Percentiles rank a stretch among this genome's conserved stretches.
phyloP scores from a whole-genome alignment of 1,140 invertebrate genomes.

The Mesaphorura yosii region DNA sequence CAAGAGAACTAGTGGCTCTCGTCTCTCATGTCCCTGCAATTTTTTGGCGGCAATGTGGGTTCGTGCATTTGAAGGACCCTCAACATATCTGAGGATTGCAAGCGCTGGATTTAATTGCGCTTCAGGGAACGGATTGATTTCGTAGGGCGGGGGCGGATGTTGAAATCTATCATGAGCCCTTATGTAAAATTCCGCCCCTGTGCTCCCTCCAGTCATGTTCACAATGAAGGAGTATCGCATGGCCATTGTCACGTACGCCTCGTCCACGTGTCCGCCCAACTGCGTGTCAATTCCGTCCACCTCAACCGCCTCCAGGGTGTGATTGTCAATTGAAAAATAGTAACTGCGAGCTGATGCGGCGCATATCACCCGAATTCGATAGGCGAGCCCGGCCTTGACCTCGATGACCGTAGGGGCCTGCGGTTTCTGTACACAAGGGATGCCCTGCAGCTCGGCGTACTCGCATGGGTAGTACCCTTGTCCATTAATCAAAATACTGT shows the following conservation, averaged over 20 bases:
- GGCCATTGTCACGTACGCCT: background rate
- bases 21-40: too few species aligned
- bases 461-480: conserved; percentile 12
- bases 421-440: background rate
- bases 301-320: conserved; percentile 12
- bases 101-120: too few species aligned
- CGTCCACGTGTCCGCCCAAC: background rate
- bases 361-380: conserved; percentile 17
- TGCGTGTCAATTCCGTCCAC: conserved; percentile 13
- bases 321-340: conserved; percentile 19
- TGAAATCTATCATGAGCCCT: too few species aligned
- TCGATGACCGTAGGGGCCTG: background rate
- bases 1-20: too few species aligned
- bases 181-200: background rate
- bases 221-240: conserved; percentile 14
- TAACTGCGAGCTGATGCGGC: background rate
- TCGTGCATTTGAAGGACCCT: too few species aligned
- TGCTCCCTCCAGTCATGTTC: background rate
- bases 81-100: too few species aligned
- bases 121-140: too few species aligned
- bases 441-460: background rate
- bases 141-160: too few species aligned
- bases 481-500: conserved; percentile 16
- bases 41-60: too few species aligned
- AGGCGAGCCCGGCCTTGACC: background rate